Evolutionary conservation across 1,140 invertebrate species (phyloP).

Genomic region (Leptoteleia sp.): DNA sequence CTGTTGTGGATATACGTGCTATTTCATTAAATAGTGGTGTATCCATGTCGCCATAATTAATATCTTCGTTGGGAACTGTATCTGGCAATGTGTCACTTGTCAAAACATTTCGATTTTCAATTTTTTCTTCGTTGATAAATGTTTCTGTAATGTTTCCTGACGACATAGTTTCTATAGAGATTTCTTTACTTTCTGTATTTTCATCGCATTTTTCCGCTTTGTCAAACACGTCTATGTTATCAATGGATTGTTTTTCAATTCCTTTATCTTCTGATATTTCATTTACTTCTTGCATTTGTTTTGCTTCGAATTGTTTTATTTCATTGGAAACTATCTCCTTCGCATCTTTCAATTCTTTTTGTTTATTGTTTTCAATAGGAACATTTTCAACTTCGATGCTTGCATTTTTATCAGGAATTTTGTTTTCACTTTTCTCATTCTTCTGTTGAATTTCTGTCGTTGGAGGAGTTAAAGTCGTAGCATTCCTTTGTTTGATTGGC

Average conservation of each 20-base stretch:
- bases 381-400: background rate
- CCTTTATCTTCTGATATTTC: background rate
- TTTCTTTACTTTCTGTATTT: background rate
- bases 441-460: too few species aligned
- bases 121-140: conserved; percentile 18
- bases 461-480: background rate
- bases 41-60: conserved; percentile 49
- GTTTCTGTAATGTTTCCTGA: conserved; percentile 3
- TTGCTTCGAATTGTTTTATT: background rate
- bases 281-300: background rate
- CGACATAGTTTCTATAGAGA: background rate
- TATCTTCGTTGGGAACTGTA: conserved; percentile 61
- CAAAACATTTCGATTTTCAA: conserved; percentile 27
- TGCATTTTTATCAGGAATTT: conserved; percentile 20
- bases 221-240: background rate
- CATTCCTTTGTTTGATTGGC: background rate
- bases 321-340: background rate
- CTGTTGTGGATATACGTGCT: conserved; percentile 39
- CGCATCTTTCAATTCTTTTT: conserved; percentile 1
- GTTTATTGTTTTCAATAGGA: conserved; percentile 15
- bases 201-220: background rate
- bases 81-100: conserved; percentile 66
- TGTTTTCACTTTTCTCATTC: conserved; percentile 6
- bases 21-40: conserved; percentile 56
- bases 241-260: conserved; percentile 2